Conservation (phyloP, 2,797 vertebrate genomes). For the Neosilurus hyrtlii region DNA sequence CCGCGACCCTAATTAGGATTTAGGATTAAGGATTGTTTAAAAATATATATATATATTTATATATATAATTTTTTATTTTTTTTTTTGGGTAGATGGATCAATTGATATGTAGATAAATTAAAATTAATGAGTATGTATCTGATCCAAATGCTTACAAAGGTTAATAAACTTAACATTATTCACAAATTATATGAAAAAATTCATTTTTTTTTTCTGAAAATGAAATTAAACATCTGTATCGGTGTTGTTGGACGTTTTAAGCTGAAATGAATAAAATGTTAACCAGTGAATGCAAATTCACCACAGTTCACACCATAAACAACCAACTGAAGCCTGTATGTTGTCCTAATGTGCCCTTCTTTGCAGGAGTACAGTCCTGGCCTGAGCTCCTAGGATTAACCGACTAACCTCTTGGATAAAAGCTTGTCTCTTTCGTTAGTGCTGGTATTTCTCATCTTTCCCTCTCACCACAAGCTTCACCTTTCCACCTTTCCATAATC, state of each 20-base stretch:
- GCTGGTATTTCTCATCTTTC: conserved; percentile 50
- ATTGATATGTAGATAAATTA: too few species aligned
- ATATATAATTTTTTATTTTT: too few species aligned
- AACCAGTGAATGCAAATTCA: not conserved
- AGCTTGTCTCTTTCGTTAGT: conserved; percentile 40
- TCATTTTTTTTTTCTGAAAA: not conserved
- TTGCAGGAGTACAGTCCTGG: not conserved
- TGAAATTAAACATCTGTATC: not conserved
- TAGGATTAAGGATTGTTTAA: too few species aligned
- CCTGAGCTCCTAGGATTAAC: conserved; percentile 22
- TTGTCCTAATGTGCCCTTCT: conserved; percentile 24
- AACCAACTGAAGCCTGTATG: not conserved
- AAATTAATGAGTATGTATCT: too few species aligned
- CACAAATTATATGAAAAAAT: not conserved
- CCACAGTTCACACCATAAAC: not conserved
- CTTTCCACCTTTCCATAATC: not conserved
- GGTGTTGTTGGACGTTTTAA: not conserved
- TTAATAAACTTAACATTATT: not conserved
- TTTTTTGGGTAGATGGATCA: too few species aligned
- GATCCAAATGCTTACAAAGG: too few species aligned
- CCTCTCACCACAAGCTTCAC: conserved; percentile 12
- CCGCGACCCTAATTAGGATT: too few species aligned
- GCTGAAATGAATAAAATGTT: not conserved
- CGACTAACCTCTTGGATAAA: conserved; percentile 28
- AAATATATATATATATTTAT: too few species aligned